phyloP scores from a whole-genome alignment of 2,797 vertebrate species.

The Semotilus atromaculatus region DNA sequence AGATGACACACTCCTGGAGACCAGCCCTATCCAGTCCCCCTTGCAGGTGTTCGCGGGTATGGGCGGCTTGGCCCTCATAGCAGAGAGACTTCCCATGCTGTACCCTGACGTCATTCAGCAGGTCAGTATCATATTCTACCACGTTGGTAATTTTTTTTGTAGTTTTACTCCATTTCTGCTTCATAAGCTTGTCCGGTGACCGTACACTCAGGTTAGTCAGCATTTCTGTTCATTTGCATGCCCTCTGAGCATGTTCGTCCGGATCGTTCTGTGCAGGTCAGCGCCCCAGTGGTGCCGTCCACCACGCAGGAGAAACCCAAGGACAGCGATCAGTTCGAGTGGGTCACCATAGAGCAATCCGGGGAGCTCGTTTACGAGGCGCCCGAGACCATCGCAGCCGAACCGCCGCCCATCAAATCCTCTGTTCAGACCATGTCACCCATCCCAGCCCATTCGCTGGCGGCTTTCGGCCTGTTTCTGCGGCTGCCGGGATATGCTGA shows the following conservation, averaged over 20 bases:
- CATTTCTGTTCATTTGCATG: background rate
- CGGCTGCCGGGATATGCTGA: constrained; percentile 97
- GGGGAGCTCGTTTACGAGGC: constrained; percentile 97
- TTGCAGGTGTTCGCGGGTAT: constrained; percentile 98
- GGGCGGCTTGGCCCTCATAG: constrained; percentile 97
- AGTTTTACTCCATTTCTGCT: constrained; percentile 29
- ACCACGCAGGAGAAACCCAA: constrained; percentile 96
- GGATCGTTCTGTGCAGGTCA: constrained; percentile 82
- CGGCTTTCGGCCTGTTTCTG: constrained; percentile 96
- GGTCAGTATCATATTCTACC: constrained; percentile 74
- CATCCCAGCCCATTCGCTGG: constrained; percentile 96
- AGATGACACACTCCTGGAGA: constrained; percentile 94
- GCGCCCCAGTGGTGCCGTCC: constrained; percentile 90
- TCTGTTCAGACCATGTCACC: constrained; percentile 97
- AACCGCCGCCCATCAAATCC: constrained; percentile 93
- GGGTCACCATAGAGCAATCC: constrained; percentile 98
- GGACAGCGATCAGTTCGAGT: constrained; percentile 98
- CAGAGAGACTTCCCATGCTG: constrained; percentile 96
- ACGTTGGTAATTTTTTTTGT: background rate
- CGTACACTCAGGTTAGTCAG: constrained; percentile 33
- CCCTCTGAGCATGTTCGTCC: background rate
- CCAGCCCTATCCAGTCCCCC: constrained; percentile 94
- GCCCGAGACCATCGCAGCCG: constrained; percentile 92
- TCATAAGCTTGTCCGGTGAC: constrained; percentile 29
- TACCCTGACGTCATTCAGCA: constrained; percentile 99